Base-by-base conservation (phyloP, 1,140 invertebrate genomes). In the Whitmania pigra region DNA sequence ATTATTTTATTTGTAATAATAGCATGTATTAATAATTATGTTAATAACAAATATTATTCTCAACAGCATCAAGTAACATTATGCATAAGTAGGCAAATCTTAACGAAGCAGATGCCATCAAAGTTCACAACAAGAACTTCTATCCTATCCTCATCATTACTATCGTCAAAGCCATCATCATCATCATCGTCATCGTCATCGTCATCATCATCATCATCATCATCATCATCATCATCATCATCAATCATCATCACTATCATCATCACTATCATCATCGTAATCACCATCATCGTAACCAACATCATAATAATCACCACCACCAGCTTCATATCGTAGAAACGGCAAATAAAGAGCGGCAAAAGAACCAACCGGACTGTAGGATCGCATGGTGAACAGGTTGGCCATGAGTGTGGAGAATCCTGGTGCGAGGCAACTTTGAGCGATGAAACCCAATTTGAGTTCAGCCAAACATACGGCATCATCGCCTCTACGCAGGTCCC, bases 371-470 rank as follows among this genome's bases (percentile, higher is more conserved):
- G 67, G 29, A 43, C 36, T 36, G 67, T 31, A 68, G 69, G 94
- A 98, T 79, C 96, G 87, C 96, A 99, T 99, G 60, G 96, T 96
- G 85, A 99, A 99, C 69, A 99, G 86, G 82, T 99, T 99, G 25
- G 97, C 96, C 95, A 99, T 99, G 90, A 99, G 95, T 36, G 96
- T 99, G 72, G 95, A 99, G 84, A 99, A 99, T 66, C 97, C 97
- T 20, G 96, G 96, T 22, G 96, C 96, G 71, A 97, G 84, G 82
- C 95, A 98, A 80, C 92, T 95, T 85, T 98, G 94, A 67, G 86
- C 94, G 77, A 98, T 97, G 83, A 98, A 97, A 76, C 95, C 95
- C 77, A 98, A 84, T 84, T 98, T 97, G 71, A 98, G 84, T 84
- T 98, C 95, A 20, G 94, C 94, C 78, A 97, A 84, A 77, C 80